Conservation (phyloP, 2,888 invertebrate species). For the Cosmopolites sordidus region DNA sequence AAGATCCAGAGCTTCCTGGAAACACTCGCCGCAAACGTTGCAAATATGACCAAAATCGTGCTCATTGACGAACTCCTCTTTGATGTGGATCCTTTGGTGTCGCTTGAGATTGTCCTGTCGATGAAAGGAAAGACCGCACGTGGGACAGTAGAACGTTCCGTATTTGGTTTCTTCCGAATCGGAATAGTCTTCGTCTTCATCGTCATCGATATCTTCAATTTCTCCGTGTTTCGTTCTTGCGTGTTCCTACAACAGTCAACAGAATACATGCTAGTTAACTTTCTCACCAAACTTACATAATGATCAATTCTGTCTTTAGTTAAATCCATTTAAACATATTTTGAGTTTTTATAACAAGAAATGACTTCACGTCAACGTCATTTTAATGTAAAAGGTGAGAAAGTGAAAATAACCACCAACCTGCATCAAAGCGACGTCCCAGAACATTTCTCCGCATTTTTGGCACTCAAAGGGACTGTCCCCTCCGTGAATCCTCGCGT, state of each 20-base stretch:
- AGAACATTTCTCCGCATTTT: conserved; percentile 78
- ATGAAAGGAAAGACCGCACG: conserved; percentile 64
- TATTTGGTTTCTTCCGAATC: conserved; percentile 55
- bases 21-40: conserved; percentile 75
- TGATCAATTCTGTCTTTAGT: too few relatives aligned
- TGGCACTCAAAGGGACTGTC: conserved; percentile 77
- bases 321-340: too few relatives aligned
- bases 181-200: conserved; percentile 53
- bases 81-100: conserved; percentile 53
- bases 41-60: conserved; percentile 61
- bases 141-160: conserved; percentile 60
- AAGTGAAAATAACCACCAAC: conserved; percentile 2
- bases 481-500: conserved; percentile 67
- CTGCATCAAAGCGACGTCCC: conserved; percentile 58
- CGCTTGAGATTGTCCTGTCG: conserved; percentile 69
- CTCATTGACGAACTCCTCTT: conserved; percentile 48
- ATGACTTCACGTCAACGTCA: too few relatives aligned
- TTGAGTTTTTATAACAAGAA: too few relatives aligned
- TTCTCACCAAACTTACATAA: too few relatives aligned
- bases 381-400: too few relatives aligned
- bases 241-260: conserved; percentile 52
- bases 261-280: too few relatives aligned
- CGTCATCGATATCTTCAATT: conserved; percentile 43
- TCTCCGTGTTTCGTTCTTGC: conserved; percentile 56
- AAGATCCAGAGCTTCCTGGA: conserved; percentile 70